Evolutionary conservation across 1,140 invertebrate genomes (phyloP).

Genomic region (Scaptodrosophila lebanonensis): DNA sequence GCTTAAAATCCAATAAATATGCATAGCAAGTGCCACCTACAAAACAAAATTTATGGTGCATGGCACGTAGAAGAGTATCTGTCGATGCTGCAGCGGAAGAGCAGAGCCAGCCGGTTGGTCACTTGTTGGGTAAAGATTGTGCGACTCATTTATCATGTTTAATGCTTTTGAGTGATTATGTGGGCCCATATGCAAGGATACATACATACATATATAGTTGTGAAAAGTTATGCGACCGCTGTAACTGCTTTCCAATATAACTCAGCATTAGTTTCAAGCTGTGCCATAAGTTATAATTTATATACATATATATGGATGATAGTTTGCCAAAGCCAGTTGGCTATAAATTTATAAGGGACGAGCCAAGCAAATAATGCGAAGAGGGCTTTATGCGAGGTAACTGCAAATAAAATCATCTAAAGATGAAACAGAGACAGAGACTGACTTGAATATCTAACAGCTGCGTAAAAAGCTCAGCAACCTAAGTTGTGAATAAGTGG

Average conservation of each 20-base stretch:
- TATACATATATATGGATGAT: constrained; percentile 44
- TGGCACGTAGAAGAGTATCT: not conserved
- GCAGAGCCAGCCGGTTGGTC: no score
- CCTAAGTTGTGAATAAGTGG: constrained; percentile 10
- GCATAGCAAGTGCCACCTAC: not conserved
- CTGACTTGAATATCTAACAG: not conserved
- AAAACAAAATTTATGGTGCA: constrained; percentile 50
- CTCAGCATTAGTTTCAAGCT: constrained; percentile 55
- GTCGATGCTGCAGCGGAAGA: no score
- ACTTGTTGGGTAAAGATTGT: no score
- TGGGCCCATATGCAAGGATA: no score
- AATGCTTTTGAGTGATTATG: constrained; percentile 69
- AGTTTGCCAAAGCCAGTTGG: constrained; percentile 1
- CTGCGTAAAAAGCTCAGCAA: not conserved
- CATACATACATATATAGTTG: no score
- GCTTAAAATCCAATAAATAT: no score
- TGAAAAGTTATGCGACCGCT: constrained; percentile 35
- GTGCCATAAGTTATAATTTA: constrained; percentile 44
- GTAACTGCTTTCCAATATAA: constrained; percentile 37
- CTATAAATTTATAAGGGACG: constrained; percentile 19
- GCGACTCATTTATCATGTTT: constrained; percentile 62
- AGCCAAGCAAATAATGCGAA: not conserved
- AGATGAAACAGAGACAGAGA: constrained; percentile 14
- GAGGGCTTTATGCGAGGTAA: no score
- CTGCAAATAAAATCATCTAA: constrained; percentile 28